Evolutionary conservation across 2,113 vertebrate genomes (phyloP), one percentile per base, ranked within the genome.

Genomic region (Saiga tatarica): DNA sequence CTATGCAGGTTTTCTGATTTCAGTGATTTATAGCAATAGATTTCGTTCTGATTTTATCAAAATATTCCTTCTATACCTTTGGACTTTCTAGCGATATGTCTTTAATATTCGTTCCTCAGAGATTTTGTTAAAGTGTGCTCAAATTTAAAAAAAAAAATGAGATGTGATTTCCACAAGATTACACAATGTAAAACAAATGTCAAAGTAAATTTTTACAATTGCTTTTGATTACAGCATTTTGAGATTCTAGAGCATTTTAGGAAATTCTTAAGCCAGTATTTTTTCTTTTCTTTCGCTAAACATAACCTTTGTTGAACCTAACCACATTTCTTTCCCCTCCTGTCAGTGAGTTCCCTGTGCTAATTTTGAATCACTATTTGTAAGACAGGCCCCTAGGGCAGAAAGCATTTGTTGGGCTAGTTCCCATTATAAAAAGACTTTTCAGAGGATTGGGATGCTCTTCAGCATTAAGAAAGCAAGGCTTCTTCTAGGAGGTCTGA

Each of bases 161-260:
- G 60, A 94, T 95, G 96, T 33, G 86, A 97, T 93, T 97, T 96
- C 97, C 93, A 78, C 53, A 91, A 88, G 91, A 97, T 94, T 93
- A 86, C 89, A 93, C 94, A 96, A 91, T 76, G 78, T 94, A 97
- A 97, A 98, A 98, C 97, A 98, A 97, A 98, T 97, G 97, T 98
- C 98, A 98, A 93, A 95, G 96, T 93, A 94, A 98, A 98, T 96
- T 97, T 98, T 96, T 97, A 16, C 94, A 98, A 96, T 97, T 98
- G 95, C 98, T 95, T 95, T 94, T 97, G 97, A 98, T 98, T 97
- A 95, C 5, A 83, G 97, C 97, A 92, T 95, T 97, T 97, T 97
- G 89, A 87, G 96, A 97, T 91, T 93, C 78, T 97, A 87, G 39
- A 89, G 71, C 83, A 93, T 97, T 95, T 97, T 95, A 96, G 71